Conservation (phyloP, 1,140 invertebrate genomes). For the Drosophila littoralis region DNA sequence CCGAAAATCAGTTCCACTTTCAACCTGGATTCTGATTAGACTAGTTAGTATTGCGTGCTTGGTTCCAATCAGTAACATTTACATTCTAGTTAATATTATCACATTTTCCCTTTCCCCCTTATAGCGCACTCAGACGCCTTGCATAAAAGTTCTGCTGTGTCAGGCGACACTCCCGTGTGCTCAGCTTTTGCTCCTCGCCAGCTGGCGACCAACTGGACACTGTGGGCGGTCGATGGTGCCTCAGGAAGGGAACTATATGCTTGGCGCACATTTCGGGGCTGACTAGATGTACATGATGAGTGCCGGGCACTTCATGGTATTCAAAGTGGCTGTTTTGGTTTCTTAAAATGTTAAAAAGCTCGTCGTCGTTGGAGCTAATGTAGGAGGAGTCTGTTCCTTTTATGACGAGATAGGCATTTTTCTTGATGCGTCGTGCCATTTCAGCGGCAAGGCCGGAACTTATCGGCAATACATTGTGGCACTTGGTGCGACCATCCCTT, state of each 20-base stretch:
- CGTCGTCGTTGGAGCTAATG: slow-evolving; percentile 27
- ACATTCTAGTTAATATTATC: background rate
- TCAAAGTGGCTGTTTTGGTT: slow-evolving; percentile 86
- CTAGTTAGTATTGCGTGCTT: no score
- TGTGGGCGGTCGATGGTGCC: slow-evolving; percentile 46
- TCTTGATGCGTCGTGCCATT: slow-evolving; percentile 52
- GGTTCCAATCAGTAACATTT: no score
- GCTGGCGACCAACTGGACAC: slow-evolving; percentile 28
- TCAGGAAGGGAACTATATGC: slow-evolving; percentile 86
- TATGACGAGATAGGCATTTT: slow-evolving; percentile 64
- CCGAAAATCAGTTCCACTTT: no score
- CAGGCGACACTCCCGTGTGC: slow-evolving; percentile 3
- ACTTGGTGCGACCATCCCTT: slow-evolving; percentile 86
- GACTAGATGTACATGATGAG: slow-evolving; percentile 89
- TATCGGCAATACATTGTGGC: slow-evolving; percentile 33
- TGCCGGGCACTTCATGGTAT: slow-evolving; percentile 86
- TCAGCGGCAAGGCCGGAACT: slow-evolving; percentile 22
- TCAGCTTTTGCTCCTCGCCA: slow-evolving; percentile 3
- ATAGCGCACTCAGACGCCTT: slow-evolving; percentile 18
- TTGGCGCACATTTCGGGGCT: slow-evolving; percentile 86
- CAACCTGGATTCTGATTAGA: no score
- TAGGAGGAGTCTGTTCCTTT: slow-evolving; percentile 50
- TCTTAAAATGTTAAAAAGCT: slow-evolving; percentile 85
- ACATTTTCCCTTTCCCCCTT: background rate
- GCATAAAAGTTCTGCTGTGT: slow-evolving; percentile 23